phyloP scores from a whole-genome alignment of 2,888 invertebrate species.

The Cynaeus angustus region DNA sequence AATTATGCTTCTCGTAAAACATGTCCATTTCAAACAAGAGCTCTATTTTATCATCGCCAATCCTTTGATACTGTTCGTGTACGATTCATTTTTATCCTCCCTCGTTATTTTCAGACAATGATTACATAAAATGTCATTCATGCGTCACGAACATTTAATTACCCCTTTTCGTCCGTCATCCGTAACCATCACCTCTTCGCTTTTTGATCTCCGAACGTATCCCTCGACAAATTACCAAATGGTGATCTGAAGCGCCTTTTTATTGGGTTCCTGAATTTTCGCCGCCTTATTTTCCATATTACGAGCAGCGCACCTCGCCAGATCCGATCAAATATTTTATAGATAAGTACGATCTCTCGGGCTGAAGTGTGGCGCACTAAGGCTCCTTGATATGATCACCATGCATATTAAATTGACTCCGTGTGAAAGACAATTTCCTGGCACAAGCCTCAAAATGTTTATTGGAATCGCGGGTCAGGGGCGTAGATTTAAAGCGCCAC shows the following conservation, averaged over 20 bases:
- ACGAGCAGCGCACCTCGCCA: conserved; percentile 42
- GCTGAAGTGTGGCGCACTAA: conserved; percentile 44
- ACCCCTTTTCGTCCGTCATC: not conserved
- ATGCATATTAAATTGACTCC: conserved; percentile 48
- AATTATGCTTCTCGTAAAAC: conserved; percentile 33
- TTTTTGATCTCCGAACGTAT: conserved; percentile 10
- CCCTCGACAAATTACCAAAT: conserved; percentile 23
- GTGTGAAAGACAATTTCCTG: conserved; percentile 50
- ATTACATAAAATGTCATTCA: conserved; percentile 21
- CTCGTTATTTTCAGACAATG: conserved; percentile 9
- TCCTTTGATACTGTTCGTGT: conserved; percentile 4
- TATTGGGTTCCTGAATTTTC: conserved; percentile 41
- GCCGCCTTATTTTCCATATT: conserved; percentile 46
- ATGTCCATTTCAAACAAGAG: conserved; percentile 16
- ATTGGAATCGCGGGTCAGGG: conserved; percentile 49
- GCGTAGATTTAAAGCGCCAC: not conserved
- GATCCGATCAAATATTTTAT: conserved; percentile 53
- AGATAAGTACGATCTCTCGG: conserved; percentile 41
- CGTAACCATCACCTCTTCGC: conserved; percentile 9
- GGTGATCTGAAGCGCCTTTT: conserved; percentile 24
- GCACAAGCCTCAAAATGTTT: conserved; percentile 55
- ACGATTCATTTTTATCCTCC: conserved; percentile 17
- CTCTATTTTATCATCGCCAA: conserved; percentile 12
- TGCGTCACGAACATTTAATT: conserved; percentile 29
- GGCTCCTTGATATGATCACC: conserved; percentile 45